Conservation (phyloP, 1,140 invertebrate genomes). For the Wasmannia auropunctata region DNA sequence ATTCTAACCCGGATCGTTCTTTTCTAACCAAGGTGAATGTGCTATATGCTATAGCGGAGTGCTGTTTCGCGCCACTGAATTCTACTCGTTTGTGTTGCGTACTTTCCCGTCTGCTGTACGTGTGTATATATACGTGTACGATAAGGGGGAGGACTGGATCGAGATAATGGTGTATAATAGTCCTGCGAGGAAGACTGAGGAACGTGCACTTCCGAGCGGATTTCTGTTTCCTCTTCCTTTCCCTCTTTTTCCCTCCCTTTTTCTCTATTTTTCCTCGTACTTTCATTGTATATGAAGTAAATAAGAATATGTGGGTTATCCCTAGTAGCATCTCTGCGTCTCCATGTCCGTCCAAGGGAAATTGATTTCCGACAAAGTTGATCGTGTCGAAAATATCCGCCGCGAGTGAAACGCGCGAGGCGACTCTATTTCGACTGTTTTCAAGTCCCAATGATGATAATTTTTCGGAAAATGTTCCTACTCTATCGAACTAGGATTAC, state of each 20-base stretch:
- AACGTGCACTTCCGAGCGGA: constrained; percentile 56
- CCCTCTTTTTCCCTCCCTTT: neutral
- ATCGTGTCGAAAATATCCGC: neutral
- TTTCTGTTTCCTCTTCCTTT: constrained; percentile 47
- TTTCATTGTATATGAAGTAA: constrained; percentile 27
- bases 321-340: neutral
- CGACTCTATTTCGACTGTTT: neutral
- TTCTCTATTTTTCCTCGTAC: neutral
- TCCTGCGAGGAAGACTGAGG: constrained; percentile 47
- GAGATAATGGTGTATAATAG: constrained; percentile 65
- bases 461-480: neutral
- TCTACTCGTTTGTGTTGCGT: constrained; percentile 31
- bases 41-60: constrained; percentile 22
- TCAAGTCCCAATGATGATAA: neutral
- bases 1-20: neutral
- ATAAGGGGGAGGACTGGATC: constrained; percentile 23
- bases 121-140: neutral
- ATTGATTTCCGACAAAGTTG: constrained; percentile 16
- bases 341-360: neutral
- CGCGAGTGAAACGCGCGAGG: neutral
- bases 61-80: constrained; percentile 42
- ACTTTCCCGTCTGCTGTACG: neutral
- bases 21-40: constrained; percentile 31
- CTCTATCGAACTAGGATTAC: constrained; percentile 3
- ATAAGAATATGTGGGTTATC: constrained; percentile 38